Evolutionary conservation across 2,113 vertebrate genomes (phyloP), one percentile per base, ranked within the genome.

Genomic region (Alouatta palliata): DNA sequence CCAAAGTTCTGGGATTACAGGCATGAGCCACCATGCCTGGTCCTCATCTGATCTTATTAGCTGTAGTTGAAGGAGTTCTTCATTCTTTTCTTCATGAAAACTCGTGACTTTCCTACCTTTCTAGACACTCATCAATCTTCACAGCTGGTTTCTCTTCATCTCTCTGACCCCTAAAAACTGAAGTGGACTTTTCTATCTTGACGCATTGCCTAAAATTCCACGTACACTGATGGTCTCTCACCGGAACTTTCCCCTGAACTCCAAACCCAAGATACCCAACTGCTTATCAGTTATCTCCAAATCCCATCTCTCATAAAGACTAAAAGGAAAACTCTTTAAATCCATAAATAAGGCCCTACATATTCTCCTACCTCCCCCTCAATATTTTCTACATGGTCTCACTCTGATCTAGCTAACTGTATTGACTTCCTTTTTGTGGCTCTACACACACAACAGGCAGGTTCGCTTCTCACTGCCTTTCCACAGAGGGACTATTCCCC

Each of bases 1-100:
- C 11, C 61, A 64, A 64, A 64, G 61, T 64, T 64, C 61, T 64
- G 61, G 27, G 61, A 64, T 64, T 64, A 64, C 61, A 64, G 61
- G 61, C 27, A 64, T 32, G 61, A 64, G 61, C 61, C 12, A 32
- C 27, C 5, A 5, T 1, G 27, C 61, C 61, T 2, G 27, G 61
- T 40, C 56, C 47, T 70, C 30, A 87, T 43, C 30, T 87, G 40
- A 87, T 77, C 19, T 71, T 88, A 75, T 76, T 45, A 93, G 49
- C 49, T 73, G 37, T n/a, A 73, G 64, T 17, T 81, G 32, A 88
- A 81, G 54, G 27, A 86, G 56, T 80, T 90, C 64, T 92, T 92
- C 85, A 92, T 58, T 86, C 61, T 87, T 52, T 71, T 49, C 49
- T 80, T 25, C 71, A 87, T n/a, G 88, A 85, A 95, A 84, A 86